Percentiles rank a stretch among this genome's conserved stretches.
Evolutionary conservation across 1,140 invertebrate genomes (phyloP).

Genomic region (Sarcophaga peregrina): DNA sequence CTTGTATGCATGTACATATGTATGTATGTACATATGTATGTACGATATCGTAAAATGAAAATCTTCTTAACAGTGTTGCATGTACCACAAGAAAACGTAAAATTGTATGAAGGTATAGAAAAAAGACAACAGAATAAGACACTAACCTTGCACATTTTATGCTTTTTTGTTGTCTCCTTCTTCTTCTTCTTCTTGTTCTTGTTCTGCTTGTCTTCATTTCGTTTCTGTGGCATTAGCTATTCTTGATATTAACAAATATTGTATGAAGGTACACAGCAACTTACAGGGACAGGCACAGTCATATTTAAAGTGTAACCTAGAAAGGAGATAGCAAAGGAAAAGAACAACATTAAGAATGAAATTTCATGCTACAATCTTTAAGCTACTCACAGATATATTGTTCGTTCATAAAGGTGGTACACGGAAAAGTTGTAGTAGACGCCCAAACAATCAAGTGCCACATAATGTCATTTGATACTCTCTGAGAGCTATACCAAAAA

Average conservation of each 20-base stretch:
- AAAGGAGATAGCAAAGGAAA: too few relatives aligned
- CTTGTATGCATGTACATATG: too few relatives aligned
- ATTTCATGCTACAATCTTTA: conserved; percentile 3
- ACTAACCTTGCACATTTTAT: conserved; percentile 22
- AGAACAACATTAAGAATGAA: neutral
- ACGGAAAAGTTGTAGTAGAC: neutral
- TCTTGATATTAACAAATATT: conserved; percentile 7
- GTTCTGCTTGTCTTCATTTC: too few relatives aligned
- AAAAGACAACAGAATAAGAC: neutral
- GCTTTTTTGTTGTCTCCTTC: neutral
- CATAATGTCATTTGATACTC: too few relatives aligned
- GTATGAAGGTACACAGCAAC: neutral
- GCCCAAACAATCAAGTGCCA: too few relatives aligned
- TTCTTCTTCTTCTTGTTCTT: neutral
- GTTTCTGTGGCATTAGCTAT: neutral
- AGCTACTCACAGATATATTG: neutral
- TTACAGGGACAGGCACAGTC: neutral
- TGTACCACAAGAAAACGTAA: too few relatives aligned
- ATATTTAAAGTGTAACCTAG: neutral
- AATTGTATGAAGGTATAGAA: neutral
- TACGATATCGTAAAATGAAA: conserved; percentile 13
- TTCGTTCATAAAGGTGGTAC: neutral
- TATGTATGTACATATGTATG: neutral
- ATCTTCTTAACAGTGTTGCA: neutral
- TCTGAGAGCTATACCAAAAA: too few relatives aligned